A percentile compares a stretch with the other conserved stretches of the same genome.
These are phyloP conservation scores for Pyrgus malvae DNA, from an alignment of 2,888 invertebrate species.

Conservation along the genomic window DNA sequence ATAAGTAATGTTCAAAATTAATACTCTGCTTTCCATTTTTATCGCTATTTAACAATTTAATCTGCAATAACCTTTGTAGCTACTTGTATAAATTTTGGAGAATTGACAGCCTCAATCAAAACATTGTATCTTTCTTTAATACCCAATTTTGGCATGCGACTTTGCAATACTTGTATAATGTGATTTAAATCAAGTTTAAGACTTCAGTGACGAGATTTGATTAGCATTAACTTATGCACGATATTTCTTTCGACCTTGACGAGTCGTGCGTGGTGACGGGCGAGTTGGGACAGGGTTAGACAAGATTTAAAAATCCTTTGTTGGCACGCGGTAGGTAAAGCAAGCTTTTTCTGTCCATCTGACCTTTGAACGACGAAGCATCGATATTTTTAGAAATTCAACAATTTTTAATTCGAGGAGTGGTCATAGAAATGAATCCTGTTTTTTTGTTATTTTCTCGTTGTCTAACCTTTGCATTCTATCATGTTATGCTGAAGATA, in stretches of 20 bases:
- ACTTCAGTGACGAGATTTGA: constrained; percentile 7
- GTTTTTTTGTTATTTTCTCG: too few relatives aligned
- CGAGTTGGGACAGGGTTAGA: constrained; percentile 30
- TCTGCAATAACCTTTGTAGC: too few relatives aligned
- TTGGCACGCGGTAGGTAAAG: background rate
- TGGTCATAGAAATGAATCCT: too few relatives aligned
- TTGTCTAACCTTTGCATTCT: too few relatives aligned
- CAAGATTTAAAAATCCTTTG: constrained; percentile 13
- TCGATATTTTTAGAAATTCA: background rate
- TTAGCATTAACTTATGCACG: constrained; percentile 27
- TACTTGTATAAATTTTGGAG: background rate
- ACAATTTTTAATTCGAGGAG: too few relatives aligned
- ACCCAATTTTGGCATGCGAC: constrained; percentile 2
- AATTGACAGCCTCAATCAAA: background rate
- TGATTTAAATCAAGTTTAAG: constrained; percentile 12
- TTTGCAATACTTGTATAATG: constrained; percentile 7
- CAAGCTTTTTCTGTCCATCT: background rate
- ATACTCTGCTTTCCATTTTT: too few relatives aligned
- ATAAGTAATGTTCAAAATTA: too few relatives aligned
- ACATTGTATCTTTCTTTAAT: background rate
- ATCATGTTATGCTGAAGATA: too few relatives aligned
- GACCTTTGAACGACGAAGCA: constrained; percentile 2
- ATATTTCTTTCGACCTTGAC: constrained; percentile 32
- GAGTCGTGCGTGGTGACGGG: constrained; percentile 29
- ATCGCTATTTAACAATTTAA: too few relatives aligned